Conservation (phyloP, 2,113 vertebrate genomes). For the Callocephalon fimbriatum region DNA sequence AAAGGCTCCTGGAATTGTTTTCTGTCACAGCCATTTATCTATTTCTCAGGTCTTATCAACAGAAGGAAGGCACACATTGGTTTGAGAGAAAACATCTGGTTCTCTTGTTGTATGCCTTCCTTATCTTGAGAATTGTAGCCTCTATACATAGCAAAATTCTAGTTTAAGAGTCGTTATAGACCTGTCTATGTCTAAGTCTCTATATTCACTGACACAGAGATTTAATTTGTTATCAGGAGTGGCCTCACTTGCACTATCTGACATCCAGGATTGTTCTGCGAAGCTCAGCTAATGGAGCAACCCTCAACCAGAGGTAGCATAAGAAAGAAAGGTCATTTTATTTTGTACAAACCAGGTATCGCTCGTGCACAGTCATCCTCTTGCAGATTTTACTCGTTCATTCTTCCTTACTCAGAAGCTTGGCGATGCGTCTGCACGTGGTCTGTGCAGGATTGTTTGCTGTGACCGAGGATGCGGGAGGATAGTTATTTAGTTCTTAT, state of each 20-base stretch:
- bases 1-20: background rate
- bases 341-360: background rate
- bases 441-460: background rate
- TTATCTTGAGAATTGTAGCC: background rate
- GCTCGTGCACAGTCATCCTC: fast-evolving
- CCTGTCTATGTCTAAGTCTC: background rate
- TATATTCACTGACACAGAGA: background rate
- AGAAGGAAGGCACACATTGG: background rate
- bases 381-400: fast-evolving
- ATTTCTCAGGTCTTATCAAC: background rate
- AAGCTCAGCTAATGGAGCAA: background rate
- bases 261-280: background rate
- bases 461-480: background rate
- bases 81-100: background rate
- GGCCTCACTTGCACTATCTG: background rate
- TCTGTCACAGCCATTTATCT: background rate
- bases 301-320: background rate
- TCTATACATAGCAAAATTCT: background rate
- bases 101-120: background rate
- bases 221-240: background rate
- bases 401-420: background rate
- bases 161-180: background rate
- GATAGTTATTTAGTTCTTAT: background rate
- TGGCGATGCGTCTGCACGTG: fast-evolving
- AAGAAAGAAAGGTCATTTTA: background rate